These are phyloP conservation scores for Leptogaster cylindrica DNA, from an alignment of 2,888 invertebrate species.

Conservation along the genomic window DNA sequence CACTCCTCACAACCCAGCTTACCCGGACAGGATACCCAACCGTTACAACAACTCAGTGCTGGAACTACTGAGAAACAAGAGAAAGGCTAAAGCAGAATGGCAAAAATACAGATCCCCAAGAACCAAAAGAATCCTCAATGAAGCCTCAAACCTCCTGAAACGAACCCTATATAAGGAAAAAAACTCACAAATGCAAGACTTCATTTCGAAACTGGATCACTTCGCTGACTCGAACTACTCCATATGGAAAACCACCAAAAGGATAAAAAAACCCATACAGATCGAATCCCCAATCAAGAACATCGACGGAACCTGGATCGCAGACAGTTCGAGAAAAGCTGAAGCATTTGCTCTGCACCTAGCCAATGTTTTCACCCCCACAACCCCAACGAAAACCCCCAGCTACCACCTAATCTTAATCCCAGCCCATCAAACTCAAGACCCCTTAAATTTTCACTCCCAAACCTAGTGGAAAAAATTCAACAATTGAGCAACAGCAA, in stretches of 20 bases:
- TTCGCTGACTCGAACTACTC: neutral
- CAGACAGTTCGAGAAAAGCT: neutral
- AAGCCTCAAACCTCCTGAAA: neutral
- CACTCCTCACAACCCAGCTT: neutral
- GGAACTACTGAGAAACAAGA: neutral
- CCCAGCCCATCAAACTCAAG: neutral
- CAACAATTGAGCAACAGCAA: neutral
- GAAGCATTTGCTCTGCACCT: neutral
- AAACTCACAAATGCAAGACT: neutral
- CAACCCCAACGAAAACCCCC: neutral
- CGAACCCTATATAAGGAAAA: neutral
- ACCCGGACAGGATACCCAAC: neutral
- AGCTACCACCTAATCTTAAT: neutral
- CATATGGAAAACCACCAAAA: neutral
- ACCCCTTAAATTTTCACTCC: conserved; percentile 1
- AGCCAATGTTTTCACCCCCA: neutral
- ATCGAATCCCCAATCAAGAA: neutral
- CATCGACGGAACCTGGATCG: neutral
- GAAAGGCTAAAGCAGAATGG: neutral
- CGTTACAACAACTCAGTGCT: neutral
- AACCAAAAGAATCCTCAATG: neutral
- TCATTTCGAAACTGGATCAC: neutral
- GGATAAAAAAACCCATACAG: neutral
- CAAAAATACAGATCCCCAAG: neutral
- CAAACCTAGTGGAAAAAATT: neutral